phyloP scores from a whole-genome alignment of 2,113 vertebrate species.

The Poeciliopsis retropinna region DNA sequence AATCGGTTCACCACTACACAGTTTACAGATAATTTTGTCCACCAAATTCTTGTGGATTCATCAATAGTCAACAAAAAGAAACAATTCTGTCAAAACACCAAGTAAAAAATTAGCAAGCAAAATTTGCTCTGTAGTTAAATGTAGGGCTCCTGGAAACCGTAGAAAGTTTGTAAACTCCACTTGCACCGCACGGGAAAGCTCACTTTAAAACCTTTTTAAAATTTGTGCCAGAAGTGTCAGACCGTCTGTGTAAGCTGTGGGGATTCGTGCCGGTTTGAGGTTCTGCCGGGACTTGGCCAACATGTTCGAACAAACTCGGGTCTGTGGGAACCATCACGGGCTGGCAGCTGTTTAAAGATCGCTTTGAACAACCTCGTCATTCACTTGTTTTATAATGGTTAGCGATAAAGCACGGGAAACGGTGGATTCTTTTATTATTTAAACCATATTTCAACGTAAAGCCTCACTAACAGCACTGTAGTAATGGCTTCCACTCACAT shows the following conservation, averaged over 20 bases:
- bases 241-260: background rate
- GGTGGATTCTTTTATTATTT: background rate
- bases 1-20: no score
- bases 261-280: background rate
- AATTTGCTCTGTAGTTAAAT: background rate
- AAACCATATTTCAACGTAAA: slow-evolving; percentile 3
- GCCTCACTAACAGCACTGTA: slow-evolving; percentile 8
- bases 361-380: slow-evolving; percentile 11
- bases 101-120: no score
- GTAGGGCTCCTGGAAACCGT: background rate
- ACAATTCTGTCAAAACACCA: no score
- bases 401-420: background rate
- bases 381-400: slow-evolving; percentile 7
- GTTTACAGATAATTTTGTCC: no score
- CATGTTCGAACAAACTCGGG: background rate
- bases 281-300: background rate
- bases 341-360: slow-evolving; percentile 20
- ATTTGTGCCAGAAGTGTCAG: background rate
- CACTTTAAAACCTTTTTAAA: background rate
- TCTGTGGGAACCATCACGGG: background rate
- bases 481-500: slow-evolving; percentile 8
- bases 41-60: no score
- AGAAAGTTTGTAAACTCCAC: background rate
- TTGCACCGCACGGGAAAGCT: no score
- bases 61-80: no score